A percentile compares a stretch with the other conserved stretches of the same genome.
phyloP scores from a whole-genome alignment of 2,888 invertebrate genomes.

The Ornithoptera alexandrae region DNA sequence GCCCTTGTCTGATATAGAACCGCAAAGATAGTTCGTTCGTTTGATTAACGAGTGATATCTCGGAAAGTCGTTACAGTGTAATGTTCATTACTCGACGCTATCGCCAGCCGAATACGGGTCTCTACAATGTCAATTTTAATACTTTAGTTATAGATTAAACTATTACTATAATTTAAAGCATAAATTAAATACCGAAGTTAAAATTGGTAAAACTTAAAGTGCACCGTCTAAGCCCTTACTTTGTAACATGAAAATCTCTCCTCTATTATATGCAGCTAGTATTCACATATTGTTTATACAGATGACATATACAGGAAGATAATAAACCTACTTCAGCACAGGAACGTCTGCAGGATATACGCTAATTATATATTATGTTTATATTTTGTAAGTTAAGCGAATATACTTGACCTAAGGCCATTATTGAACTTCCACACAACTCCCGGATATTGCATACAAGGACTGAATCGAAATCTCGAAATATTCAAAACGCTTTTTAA shows the following conservation, averaged over 20 bases:
- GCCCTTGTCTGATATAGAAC: background rate
- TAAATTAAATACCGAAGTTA: no score
- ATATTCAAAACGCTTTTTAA: constrained; percentile 2
- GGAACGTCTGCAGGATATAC: no score
- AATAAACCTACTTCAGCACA: no score
- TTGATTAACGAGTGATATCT: constrained; percentile 2
- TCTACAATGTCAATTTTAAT: background rate
- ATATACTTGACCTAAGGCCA: background rate
- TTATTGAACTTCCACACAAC: background rate
- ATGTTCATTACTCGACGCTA: background rate
- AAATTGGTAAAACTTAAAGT: no score
- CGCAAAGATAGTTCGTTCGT: constrained; percentile 1
- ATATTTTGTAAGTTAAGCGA: background rate
- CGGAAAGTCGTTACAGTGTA: background rate
- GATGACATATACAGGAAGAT: no score
- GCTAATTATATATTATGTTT: no score
- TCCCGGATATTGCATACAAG: background rate
- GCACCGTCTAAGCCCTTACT: no score
- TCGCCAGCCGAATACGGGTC: background rate
- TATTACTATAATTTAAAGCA: background rate
- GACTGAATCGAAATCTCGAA: background rate
- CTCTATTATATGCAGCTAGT: no score
- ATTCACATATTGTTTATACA: no score
- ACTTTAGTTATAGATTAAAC: background rate
- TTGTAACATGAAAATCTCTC: no score